These are phyloP conservation scores for Archips xylosteana DNA, from an alignment of 2,888 invertebrate genomes.

Conservation along the genomic window DNA sequence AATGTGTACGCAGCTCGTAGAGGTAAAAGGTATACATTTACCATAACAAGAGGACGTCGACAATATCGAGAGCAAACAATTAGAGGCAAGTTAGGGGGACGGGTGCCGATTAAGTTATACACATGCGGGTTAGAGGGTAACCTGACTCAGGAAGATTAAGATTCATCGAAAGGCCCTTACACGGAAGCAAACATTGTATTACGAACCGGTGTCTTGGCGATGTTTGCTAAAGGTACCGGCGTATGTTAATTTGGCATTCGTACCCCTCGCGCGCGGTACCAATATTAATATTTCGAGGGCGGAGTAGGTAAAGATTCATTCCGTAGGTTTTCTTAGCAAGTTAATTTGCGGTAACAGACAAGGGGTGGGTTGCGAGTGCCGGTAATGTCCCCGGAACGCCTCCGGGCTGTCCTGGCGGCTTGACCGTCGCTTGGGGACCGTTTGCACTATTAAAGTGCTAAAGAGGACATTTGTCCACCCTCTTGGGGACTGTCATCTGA, in stretches of 20 bases:
- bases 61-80: slow-evolving; percentile 85
- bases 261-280: slow-evolving; percentile 67
- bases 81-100: slow-evolving; percentile 78
- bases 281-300: slow-evolving; percentile 80
- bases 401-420: slow-evolving; percentile 71
- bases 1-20: slow-evolving; percentile 32
- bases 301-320: slow-evolving; percentile 63
- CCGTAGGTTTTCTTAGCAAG: slow-evolving; percentile 56
- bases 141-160: slow-evolving; percentile 83
- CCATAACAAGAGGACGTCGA: slow-evolving; percentile 69
- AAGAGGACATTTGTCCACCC: slow-evolving; percentile 80
- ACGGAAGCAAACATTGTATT: slow-evolving; percentile 83
- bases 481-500: slow-evolving; percentile 76
- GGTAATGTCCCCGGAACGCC: slow-evolving; percentile 77
- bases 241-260: slow-evolving; percentile 84
- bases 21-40: slow-evolving; percentile 65
- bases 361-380: slow-evolving; percentile 71
- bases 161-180: slow-evolving; percentile 83
- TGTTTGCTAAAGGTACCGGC: slow-evolving; percentile 80
- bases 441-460: slow-evolving; percentile 83
- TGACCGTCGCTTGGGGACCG: slow-evolving; percentile 73
- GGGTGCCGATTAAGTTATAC: slow-evolving; percentile 83
- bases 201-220: slow-evolving; percentile 77
- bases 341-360: slow-evolving; percentile 80
- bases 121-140: slow-evolving; percentile 82